Conservation (phyloP, 2,888 invertebrate species). For the Melieria picta region DNA sequence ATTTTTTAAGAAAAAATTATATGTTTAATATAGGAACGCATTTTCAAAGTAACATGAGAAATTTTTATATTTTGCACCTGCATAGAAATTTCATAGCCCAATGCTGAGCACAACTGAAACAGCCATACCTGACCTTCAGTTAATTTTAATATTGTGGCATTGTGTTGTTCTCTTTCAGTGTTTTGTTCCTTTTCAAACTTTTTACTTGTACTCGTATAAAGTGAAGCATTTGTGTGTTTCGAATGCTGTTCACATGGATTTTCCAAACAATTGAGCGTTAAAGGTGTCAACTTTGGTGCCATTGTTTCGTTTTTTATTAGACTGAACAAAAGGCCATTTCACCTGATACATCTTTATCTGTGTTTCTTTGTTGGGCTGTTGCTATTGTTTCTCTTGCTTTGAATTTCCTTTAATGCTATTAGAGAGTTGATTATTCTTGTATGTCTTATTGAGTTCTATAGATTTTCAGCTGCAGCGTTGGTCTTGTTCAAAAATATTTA, state of each 20-base stretch:
- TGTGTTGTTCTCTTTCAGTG: not conserved
- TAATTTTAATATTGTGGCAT: too few relatives aligned
- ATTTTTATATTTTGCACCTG: too few relatives aligned
- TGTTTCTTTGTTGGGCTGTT: conserved; percentile 3
- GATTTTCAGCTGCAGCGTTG: too few relatives aligned
- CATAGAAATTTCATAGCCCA: too few relatives aligned
- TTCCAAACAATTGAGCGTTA: conserved; percentile 15
- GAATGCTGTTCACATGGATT: not conserved
- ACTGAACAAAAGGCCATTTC: conserved; percentile 19
- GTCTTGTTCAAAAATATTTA: too few relatives aligned
- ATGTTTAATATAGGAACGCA: too few relatives aligned
- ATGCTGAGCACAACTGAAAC: too few relatives aligned
- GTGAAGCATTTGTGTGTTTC: not conserved
- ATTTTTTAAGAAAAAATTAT: too few relatives aligned
- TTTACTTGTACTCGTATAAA: conserved; percentile 1
- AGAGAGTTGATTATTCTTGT: not conserved
- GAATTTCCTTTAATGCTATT: not conserved
- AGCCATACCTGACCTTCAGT: too few relatives aligned
- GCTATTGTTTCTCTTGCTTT: not conserved
- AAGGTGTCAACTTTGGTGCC: conserved; percentile 25
- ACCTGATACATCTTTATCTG: conserved; percentile 22
- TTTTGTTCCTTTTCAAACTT: not conserved
- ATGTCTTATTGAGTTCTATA: too few relatives aligned
- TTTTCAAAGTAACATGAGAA: too few relatives aligned
- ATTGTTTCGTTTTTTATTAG: conserved; percentile 11